Percentiles rank a stretch among this genome's conserved stretches.
phyloP scores from a whole-genome alignment of 2,113 vertebrate genomes.

The Anarrhichthys ocellatus region DNA sequence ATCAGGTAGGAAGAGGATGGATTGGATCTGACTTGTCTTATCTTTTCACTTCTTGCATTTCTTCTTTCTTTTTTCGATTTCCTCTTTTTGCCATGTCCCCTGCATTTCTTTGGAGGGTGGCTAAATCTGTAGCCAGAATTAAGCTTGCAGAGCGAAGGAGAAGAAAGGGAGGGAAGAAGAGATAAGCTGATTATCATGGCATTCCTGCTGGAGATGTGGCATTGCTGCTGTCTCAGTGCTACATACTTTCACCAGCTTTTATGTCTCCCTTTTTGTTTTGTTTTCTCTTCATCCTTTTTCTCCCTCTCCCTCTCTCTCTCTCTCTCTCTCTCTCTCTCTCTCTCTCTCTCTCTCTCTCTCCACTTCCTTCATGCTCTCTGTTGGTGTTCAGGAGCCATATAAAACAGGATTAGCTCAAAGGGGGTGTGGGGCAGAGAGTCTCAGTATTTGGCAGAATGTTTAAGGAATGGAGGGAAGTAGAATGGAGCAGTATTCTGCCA shows the following conservation, averaged over 20 bases:
- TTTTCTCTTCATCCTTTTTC: slow-evolving; percentile 15
- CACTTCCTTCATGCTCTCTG: slow-evolving; percentile 52
- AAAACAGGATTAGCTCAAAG: slow-evolving; percentile 77
- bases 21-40: not conserved
- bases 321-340: not conserved
- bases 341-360: not conserved
- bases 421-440: slow-evolving; percentile 15
- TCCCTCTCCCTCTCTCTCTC: slow-evolving; percentile 3
- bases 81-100: not conserved
- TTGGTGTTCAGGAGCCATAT: slow-evolving; percentile 68
- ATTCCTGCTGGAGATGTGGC: slow-evolving; percentile 73
- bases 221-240: slow-evolving; percentile 47
- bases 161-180: slow-evolving; percentile 38
- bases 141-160: slow-evolving; percentile 23
- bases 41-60: slow-evolving; percentile 9
- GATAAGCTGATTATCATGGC: slow-evolving; percentile 79
- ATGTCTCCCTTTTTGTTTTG: slow-evolving; percentile 39
- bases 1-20: slow-evolving; percentile 85
- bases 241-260: slow-evolving; percentile 53
- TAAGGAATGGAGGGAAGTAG: not conserved
- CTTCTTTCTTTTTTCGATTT: not conserved
- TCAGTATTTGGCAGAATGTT: slow-evolving; percentile 39
- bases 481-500: slow-evolving; percentile 11
- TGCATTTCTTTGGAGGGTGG: not conserved
- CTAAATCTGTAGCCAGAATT: slow-evolving; percentile 20